Evolutionary conservation across 2,888 invertebrate genomes (phyloP).

Genomic region (Formica aserva): DNA sequence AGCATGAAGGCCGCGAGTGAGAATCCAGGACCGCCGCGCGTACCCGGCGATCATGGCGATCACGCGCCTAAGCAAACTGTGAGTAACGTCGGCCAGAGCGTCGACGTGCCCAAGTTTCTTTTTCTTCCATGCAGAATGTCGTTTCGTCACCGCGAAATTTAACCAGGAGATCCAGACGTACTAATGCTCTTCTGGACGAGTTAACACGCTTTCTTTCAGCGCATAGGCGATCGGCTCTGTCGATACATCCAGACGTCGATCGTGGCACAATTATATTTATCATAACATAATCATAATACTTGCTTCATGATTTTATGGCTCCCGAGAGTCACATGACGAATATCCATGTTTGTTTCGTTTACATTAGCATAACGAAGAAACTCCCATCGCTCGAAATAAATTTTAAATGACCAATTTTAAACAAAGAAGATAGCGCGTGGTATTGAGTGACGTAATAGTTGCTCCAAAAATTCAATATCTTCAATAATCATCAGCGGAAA

Average conservation of each 20-base stretch:
- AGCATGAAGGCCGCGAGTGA: slow-evolving; percentile 95
- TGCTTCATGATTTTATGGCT: slow-evolving; percentile 30
- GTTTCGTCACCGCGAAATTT: slow-evolving; percentile 36
- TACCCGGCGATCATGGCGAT: slow-evolving; percentile 89
- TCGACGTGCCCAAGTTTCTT: slow-evolving; percentile 57
- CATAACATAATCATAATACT: slow-evolving; percentile 25
- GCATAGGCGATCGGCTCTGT: slow-evolving; percentile 45
- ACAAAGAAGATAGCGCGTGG: not conserved
- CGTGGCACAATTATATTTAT: slow-evolving; percentile 37
- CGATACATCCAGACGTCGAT: slow-evolving; percentile 31
- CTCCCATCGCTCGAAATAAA: not conserved
- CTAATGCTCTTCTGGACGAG: slow-evolving; percentile 39
- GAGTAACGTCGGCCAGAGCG: slow-evolving; percentile 86
- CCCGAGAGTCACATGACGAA: slow-evolving; percentile 20
- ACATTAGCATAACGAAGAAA: not conserved
- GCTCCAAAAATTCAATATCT: not conserved
- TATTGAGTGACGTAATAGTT: not conserved
- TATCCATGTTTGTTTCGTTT: slow-evolving; percentile 2
- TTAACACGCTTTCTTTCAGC: slow-evolving; percentile 51
- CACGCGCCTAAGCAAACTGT: slow-evolving; percentile 93
- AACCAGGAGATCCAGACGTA: slow-evolving; percentile 39
- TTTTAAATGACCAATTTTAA: not conserved
- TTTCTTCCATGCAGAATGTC: slow-evolving; percentile 60
- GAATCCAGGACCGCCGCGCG: slow-evolving; percentile 87
- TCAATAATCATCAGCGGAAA: slow-evolving; percentile 1